These are phyloP conservation scores for Drosophila hydei DNA, from an alignment of 1,140 invertebrate species.

Conservation along the genomic window DNA sequence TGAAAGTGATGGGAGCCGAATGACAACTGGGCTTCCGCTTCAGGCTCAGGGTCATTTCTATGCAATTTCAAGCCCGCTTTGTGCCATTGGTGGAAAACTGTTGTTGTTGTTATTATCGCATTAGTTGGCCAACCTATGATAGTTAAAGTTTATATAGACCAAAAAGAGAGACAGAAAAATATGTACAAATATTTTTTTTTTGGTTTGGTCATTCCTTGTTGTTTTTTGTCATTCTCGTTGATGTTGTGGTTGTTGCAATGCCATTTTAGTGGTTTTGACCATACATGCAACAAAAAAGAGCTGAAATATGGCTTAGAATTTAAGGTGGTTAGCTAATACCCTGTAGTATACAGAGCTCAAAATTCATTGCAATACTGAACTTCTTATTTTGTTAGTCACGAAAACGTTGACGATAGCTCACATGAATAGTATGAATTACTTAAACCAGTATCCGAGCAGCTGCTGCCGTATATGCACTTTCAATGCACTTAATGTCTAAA, in stretches of 20 bases:
- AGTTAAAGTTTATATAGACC: slow-evolving; percentile 44
- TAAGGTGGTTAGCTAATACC: background rate
- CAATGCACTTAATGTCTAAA: background rate
- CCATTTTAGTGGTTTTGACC: slow-evolving; percentile 71
- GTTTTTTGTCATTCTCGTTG: slow-evolving; percentile 13
- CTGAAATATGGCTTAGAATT: background rate
- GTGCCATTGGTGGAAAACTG: slow-evolving; percentile 38
- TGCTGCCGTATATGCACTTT: background rate
- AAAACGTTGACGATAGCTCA: too few relatives aligned
- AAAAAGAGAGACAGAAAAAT: slow-evolving; percentile 34
- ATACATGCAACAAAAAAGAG: slow-evolving; percentile 45
- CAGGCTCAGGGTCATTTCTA: slow-evolving; percentile 3
- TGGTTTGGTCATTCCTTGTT: slow-evolving; percentile 41
- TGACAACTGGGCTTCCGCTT: background rate
- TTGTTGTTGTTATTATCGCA: slow-evolving; percentile 14
- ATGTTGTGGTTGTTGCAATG: slow-evolving; percentile 53
- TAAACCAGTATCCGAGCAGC: too few relatives aligned
- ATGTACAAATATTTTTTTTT: slow-evolving; percentile 10
- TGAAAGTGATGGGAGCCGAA: background rate
- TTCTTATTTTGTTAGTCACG: too few relatives aligned
- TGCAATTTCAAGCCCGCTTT: slow-evolving; percentile 14
- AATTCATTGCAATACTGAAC: background rate
- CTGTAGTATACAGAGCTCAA: background rate
- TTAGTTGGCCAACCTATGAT: slow-evolving; percentile 33
- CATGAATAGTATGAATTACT: too few relatives aligned